Base-by-base conservation (phyloP, 2,888 invertebrate genomes). In the Plebejus argus region DNA sequence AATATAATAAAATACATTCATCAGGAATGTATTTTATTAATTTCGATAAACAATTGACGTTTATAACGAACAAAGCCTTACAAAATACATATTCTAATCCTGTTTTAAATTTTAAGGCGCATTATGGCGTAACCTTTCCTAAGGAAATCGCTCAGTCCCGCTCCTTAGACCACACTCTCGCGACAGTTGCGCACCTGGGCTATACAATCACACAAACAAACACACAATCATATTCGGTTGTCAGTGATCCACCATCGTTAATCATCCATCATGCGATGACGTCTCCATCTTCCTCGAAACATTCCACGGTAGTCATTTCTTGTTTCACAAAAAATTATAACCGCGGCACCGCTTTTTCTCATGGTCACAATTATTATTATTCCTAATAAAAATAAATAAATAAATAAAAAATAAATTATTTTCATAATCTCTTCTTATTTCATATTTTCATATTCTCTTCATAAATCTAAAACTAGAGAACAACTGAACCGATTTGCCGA, bases 171-270 rank as follows among this genome's bases (percentile, higher is more conserved):
- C 84, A 78, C 39, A 66, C 76, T 45, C 39, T 35, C 76, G 71
- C 78, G 80, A 83, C 84, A 81, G 84, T 85, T 84, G 83, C 84
- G 83, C 80, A 82, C 81, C 81, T 80, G 80, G 79, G 81, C 83
- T 85, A 85, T 83, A 85, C 85, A 86, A 86, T 85, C 83, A 81
- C 77, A 84, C 85, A 85, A 83, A 89, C 87, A 87, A 87, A 86
- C 86, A 85, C 83, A 87, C 87, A 88, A 88, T 88, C 88, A 85
- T 81, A 80, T 85, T 79, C 85, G 84, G 84, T 84, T 88, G 89
- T 89, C 89, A 84, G 85, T 87, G 84, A 76, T 28, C 80, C 80
- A 81, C 84, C 80, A 87, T 88, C 89, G 82, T 89, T 88, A 86
- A 88, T 89, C 76, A 77, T 76, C 66, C 66, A 66, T 61, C 28